phyloP scores from a whole-genome alignment of 2,113 vertebrate species.

The Tragelaphus scriptus region DNA sequence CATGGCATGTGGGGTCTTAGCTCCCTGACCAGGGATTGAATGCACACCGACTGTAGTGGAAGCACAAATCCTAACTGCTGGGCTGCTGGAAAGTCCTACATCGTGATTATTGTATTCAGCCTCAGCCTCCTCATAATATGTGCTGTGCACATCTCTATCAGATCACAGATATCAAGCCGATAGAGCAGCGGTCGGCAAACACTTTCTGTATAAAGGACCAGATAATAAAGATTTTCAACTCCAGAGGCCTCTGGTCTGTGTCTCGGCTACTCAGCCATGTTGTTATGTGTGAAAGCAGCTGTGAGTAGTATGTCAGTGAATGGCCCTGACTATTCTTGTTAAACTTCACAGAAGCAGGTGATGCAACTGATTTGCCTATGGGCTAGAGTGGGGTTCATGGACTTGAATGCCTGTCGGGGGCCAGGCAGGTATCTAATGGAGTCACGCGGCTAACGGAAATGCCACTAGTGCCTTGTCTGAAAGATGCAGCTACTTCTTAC shows the following conservation, averaged over 20 bases:
- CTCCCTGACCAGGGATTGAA: background rate
- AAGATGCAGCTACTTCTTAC: background rate
- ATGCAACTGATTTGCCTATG: background rate
- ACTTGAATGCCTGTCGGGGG: background rate
- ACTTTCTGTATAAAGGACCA: background rate
- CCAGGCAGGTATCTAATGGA: background rate
- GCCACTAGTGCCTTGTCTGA: background rate
- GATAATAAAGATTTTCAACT: background rate
- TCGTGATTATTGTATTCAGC: background rate
- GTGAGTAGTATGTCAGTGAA: background rate
- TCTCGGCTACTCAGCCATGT: background rate
- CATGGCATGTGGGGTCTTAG: background rate
- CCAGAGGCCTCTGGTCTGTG: background rate
- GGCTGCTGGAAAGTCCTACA: background rate
- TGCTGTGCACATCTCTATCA: background rate
- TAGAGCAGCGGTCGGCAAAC: background rate
- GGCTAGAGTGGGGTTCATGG: background rate
- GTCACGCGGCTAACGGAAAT: background rate
- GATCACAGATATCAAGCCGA: background rate
- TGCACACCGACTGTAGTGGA: background rate
- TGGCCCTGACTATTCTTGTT: background rate
- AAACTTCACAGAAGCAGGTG: background rate
- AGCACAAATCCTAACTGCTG: background rate
- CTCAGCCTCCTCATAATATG: background rate
- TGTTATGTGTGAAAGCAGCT: background rate